Evolutionary conservation across 30 jellyfish, hydroid and myxozoan species (phyloP).

Genomic region (Hydra vulgaris): DNA sequence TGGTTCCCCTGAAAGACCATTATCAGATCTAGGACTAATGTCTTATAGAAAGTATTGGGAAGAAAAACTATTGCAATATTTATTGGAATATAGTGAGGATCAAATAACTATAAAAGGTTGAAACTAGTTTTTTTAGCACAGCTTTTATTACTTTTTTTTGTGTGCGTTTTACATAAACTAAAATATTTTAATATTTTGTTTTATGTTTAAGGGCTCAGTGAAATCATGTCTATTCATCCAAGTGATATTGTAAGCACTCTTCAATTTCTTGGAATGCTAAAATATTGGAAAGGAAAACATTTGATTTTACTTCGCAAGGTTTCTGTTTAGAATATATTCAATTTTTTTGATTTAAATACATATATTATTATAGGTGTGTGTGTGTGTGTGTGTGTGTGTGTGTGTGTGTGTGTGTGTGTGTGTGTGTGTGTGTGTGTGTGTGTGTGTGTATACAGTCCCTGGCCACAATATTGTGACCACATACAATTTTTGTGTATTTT

Average conservation of each 20-base stretch:
- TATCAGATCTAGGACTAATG: conserved; percentile 81
- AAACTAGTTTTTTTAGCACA: neutral
- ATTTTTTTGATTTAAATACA: neutral
- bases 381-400: neutral
- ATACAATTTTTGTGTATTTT: too few relatives aligned
- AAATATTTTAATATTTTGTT: too few relatives aligned
- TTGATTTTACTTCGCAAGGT: conserved; percentile 49
- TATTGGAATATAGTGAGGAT: conserved; percentile 36
- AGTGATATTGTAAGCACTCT: conserved; percentile 76
- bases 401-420: neutral
- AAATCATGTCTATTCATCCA: conserved; percentile 58
- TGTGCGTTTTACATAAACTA: too few relatives aligned
- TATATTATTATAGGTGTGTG: too few relatives aligned
- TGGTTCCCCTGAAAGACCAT: conserved; percentile 95
- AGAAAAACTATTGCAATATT: conserved; percentile 45
- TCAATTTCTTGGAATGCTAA: conserved; percentile 79
- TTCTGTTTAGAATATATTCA: neutral
- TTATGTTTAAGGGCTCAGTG: conserved; percentile 52
- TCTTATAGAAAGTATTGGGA: conserved; percentile 77
- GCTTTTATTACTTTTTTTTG: neutral
- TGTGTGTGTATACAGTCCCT: neutral
- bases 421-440: neutral
- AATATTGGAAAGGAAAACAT: conserved; percentile 92
- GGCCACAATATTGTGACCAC: too few relatives aligned
- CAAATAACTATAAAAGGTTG: conserved; percentile 76